These are phyloP conservation scores for Eulimnadia texana DNA, from an alignment of 1,140 invertebrate species.

Conservation along the genomic window DNA sequence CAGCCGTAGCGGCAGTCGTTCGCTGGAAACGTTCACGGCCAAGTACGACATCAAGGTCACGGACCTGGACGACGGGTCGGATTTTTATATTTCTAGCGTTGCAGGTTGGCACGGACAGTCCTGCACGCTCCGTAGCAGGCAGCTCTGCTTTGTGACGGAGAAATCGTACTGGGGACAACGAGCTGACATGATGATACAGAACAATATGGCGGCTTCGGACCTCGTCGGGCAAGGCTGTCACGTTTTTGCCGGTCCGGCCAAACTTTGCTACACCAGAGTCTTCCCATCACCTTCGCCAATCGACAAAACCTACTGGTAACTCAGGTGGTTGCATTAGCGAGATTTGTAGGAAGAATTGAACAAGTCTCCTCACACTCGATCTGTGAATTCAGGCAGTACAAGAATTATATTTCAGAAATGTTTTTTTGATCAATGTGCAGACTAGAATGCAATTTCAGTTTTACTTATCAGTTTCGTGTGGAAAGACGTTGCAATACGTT, in stretches of 20 bases:
- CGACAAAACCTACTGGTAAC: background rate
- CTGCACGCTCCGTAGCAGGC: slow-evolving; percentile 19
- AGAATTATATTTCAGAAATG: too few species aligned
- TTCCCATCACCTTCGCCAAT: background rate
- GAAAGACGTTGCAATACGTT: too few species aligned
- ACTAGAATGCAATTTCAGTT: too few species aligned
- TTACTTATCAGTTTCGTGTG: too few species aligned
- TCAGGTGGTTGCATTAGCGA: too few species aligned
- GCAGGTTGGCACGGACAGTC: slow-evolving; percentile 21
- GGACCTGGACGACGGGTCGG: slow-evolving; percentile 25
- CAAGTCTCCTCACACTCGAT: too few species aligned
- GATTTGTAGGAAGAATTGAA: too few species aligned
- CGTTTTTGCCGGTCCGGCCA: slow-evolving; percentile 23
- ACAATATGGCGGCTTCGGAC: slow-evolving; percentile 20
- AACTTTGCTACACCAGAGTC: slow-evolving; percentile 17
- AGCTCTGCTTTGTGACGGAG: slow-evolving; percentile 24
- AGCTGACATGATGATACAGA: slow-evolving; percentile 27
- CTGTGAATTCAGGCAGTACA: too few species aligned
- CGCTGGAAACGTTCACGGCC: slow-evolving; percentile 14
- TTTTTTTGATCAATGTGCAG: too few species aligned
- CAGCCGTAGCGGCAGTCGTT: slow-evolving; percentile 1
- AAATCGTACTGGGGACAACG: slow-evolving; percentile 26
- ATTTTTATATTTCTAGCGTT: slow-evolving; percentile 21
- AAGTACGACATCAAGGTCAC: slow-evolving; percentile 24
- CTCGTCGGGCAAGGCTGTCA: slow-evolving; percentile 22